These are phyloP conservation scores for Lampropteryx suffumata DNA, from an alignment of 2,888 invertebrate species.

Conservation along the genomic window DNA sequence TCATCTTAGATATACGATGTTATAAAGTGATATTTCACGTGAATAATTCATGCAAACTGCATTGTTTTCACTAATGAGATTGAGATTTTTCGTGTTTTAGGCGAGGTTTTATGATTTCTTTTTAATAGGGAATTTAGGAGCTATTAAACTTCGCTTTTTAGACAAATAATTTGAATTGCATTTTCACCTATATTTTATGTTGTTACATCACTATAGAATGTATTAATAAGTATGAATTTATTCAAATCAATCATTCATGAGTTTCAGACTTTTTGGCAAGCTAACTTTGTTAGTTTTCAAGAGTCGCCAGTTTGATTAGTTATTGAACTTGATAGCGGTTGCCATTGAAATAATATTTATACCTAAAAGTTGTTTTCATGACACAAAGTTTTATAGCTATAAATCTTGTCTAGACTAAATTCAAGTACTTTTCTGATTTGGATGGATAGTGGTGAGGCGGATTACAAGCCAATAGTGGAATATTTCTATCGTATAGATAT, in stretches of 20 bases:
- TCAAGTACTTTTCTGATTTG: neutral
- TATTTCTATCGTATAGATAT: no score
- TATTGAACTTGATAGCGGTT: neutral
- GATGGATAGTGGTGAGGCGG: neutral
- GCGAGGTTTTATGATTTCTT: slow-evolving; percentile 7
- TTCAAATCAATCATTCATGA: no score
- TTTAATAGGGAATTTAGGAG: slow-evolving; percentile 7
- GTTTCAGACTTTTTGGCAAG: no score
- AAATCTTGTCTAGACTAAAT: slow-evolving; percentile 3
- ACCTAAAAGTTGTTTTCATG: no score
- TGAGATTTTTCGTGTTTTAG: slow-evolving; percentile 19
- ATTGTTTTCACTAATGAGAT: slow-evolving; percentile 41
- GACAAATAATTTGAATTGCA: no score
- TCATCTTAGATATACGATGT: slow-evolving; percentile 67
- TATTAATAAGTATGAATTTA: no score
- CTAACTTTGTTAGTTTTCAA: no score
- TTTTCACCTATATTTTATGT: no score
- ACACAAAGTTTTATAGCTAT: neutral
- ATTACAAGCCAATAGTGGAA: no score
- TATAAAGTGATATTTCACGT: slow-evolving; percentile 50
- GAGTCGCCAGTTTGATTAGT: no score
- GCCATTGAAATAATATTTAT: neutral
- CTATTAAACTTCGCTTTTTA: neutral
- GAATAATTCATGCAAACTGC: slow-evolving; percentile 43
- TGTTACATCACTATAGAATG: no score